Evolutionary conservation across 2,888 invertebrate genomes (phyloP), one percentile per base, ranked within the genome.

Genomic region (Rotaria socialis): DNA sequence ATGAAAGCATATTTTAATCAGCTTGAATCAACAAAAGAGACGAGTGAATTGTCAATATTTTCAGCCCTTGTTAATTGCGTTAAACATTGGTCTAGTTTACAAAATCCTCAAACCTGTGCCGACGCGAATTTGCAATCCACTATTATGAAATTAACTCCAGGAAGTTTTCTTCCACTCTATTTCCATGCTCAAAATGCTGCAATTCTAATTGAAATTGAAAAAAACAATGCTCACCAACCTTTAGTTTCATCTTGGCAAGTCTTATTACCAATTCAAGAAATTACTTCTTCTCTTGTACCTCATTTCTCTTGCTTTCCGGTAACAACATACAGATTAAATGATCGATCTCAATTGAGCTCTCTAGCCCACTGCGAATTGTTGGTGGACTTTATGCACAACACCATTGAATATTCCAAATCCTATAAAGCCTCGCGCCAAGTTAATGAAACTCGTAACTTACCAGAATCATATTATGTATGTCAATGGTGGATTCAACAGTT

Each of bases 201-300:
- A 41, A 47, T 80, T 80, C 8, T 80, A 47, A 80, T 80, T 24
- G 75, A 80, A 80, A 80, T 80, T 1, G 75, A 80, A 16, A 10
- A 80, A 47, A 80, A 43, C 19, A 24, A 7, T n/a, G 7, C 0
- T n/a, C 22, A 80, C 19, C 75, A 43, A 24, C 24, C 75, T 5
- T 80, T 80, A 14, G n/a, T 80, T 8, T 80, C 75, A 80, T 6
- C 75, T 22, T 80, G 75, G 75, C 43, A 80, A 80, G 75, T 80
- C 11, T 47, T 80, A 24, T 47, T 80, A 47, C 47, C 75, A 19
- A 80, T 0, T 10, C 8, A 22, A 5, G 4, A 11, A 11, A 47
- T 80, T 3, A 47, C 47, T 24, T 80, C 75, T 22, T 80, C 75
- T 10, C 5, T 80, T 11, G 7, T 10, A 22, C 75, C 75, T 3